Evolutionary conservation across 2,888 invertebrate species (phyloP), one percentile per base, ranked within the genome.

Genomic region (Plusia festucae): DNA sequence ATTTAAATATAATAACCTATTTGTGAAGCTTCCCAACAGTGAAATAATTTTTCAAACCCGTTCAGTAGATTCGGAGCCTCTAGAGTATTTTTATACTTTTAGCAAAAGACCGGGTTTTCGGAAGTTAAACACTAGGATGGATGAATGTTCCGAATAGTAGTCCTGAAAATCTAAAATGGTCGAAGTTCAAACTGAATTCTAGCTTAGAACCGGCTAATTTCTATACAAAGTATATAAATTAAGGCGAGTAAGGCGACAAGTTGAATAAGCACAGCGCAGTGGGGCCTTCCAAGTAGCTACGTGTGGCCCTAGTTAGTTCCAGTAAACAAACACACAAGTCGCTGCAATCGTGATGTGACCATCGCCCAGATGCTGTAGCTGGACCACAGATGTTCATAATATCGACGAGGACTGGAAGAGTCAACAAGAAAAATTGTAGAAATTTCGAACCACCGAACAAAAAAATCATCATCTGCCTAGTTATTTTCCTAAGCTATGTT

Each of bases 301-400:
- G 78, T 82, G 82, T 81, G 83, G 80, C 82, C 78, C 81, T 84
- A 83, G 87, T 88, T 88, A 84, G 86, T 87, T 85, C 83, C 82
- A 86, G 84, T 85, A 86, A 88, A 88, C 88, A 90, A 90, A 91
- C 89, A 90, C 83, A 87, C 85, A 85, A 88, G 86, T 83, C 82
- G 78, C 82, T 85, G 84, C 88, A 86, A 88, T 89, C 87, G 87
- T 87, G 85, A 87, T 85, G 88, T 85, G 85, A 86, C 88, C 87
- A 88, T 86, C 81, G 88, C 81, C 83, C 90, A 88, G 88, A 89
- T 88, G 88, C 81, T 84, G 80, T 74, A 78, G 82, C 74, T 64
- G 57, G 55, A 55, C 65, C 68, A 46, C 30, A 68, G 81, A 76
- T 70, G 9, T 30, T 9, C n/a, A n/a, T n/a, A 9, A 30, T 0